Evolutionary conservation across 2,888 invertebrate species (phyloP).

Genomic region (Cephus spinipes): DNA sequence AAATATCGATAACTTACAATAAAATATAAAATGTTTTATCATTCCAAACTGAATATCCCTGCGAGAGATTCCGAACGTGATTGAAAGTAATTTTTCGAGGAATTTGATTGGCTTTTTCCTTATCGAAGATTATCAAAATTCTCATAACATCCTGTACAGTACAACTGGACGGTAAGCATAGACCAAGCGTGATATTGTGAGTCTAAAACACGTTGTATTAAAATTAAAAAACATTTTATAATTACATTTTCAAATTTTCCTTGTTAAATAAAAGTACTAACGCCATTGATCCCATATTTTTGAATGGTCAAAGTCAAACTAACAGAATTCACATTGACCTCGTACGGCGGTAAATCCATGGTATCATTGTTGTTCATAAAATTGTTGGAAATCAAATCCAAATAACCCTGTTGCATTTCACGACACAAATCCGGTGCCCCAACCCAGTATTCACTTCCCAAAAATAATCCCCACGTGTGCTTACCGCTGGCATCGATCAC

Average conservation of each 20-base stretch:
- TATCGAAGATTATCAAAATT: conserved; percentile 68
- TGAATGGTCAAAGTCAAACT: conserved; percentile 37
- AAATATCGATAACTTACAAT: conserved; percentile 33
- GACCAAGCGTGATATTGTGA: conserved; percentile 42
- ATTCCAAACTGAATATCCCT: conserved; percentile 43
- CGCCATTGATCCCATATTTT: conserved; percentile 34
- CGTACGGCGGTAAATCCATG: conserved; percentile 39
- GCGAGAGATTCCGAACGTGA: conserved; percentile 44
- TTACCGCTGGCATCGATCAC: conserved; percentile 54
- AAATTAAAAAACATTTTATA: not conserved
- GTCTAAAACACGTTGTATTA: conserved; percentile 29
- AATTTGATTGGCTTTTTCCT: conserved; percentile 63
- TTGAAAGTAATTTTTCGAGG: conserved; percentile 53
- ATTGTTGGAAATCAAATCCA: conserved; percentile 19
- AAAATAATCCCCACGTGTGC: conserved; percentile 44
- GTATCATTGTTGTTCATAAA: not conserved
- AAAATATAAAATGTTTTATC: conserved; percentile 43
- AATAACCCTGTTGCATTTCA: conserved; percentile 38
- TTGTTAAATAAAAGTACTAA: conserved; percentile 26
- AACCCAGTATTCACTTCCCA: conserved; percentile 47
- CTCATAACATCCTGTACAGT: conserved; percentile 65
- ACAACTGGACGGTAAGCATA: conserved; percentile 70
- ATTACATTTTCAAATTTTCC: not conserved
- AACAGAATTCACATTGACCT: conserved; percentile 43
- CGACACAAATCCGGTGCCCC: conserved; percentile 49